phyloP scores from a whole-genome alignment of 2,797 vertebrate species.

The Sebastes miniatus region DNA sequence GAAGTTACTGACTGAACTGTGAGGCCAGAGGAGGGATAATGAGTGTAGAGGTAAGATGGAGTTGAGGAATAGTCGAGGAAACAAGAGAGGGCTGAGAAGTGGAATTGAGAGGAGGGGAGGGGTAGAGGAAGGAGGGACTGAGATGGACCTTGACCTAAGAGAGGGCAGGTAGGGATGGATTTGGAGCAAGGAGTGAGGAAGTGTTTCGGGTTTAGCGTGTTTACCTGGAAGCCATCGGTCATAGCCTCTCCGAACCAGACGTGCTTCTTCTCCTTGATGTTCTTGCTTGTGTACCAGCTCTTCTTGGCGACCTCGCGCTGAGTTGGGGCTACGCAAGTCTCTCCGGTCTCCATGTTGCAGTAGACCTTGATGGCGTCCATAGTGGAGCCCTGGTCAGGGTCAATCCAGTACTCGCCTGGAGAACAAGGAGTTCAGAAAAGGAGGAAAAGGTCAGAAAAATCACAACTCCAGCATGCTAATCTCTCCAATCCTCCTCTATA shows the following conservation, averaged over 20 bases:
- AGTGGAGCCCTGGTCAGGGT: constrained; percentile 98
- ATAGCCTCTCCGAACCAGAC: constrained; percentile 97
- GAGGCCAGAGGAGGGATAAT: too few relatives aligned
- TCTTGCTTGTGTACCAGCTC: constrained; percentile 96
- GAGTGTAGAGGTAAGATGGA: neutral
- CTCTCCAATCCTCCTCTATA: neutral
- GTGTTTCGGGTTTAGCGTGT: constrained; percentile 6
- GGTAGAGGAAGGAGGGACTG: neutral
- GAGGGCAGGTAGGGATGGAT: neutral
- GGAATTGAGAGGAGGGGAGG: neutral
- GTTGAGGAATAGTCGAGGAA: neutral
- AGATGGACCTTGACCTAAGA: neutral
- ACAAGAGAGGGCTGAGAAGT: neutral
- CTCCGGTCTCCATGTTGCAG: constrained; percentile 97
- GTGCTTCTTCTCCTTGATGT: constrained; percentile 95
- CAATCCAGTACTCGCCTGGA: constrained; percentile 96
- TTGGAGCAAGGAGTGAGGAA: neutral
- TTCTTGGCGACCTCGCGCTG: constrained; percentile 86
- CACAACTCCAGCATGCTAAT: neutral
- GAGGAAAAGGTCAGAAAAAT: neutral
- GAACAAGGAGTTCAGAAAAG: neutral
- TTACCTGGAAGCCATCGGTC: constrained; percentile 94
- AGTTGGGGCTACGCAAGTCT: constrained; percentile 89
- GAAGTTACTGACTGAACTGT: constrained; percentile 13
- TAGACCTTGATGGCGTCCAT: constrained; percentile 97